Conservation (phyloP, 2,797 vertebrate species). For the Caiman crocodilus region DNA sequence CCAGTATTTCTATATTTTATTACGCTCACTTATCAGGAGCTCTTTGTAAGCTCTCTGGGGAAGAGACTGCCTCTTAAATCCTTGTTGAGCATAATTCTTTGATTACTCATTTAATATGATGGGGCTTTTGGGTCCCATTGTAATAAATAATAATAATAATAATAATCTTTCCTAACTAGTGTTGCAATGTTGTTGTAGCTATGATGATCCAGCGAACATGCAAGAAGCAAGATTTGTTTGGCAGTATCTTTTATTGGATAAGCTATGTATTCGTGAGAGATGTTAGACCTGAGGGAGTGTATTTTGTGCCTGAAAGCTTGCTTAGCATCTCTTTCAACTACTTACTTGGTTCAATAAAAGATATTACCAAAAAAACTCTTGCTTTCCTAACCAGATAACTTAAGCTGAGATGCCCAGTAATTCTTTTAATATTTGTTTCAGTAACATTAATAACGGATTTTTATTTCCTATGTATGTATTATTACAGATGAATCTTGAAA, state of each 20-base stretch:
- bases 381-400: background rate
- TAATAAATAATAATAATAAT: conserved; percentile 18
- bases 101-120: background rate
- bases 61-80: background rate
- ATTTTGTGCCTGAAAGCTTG: no score
- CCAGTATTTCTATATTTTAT: background rate
- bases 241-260: no score
- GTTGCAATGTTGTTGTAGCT: no score
- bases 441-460: background rate
- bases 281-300: no score
- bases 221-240: no score
- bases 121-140: background rate
- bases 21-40: background rate
- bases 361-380: background rate
- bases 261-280: no score
- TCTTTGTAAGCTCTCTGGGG: background rate
- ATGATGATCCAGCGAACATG: no score
- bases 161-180: background rate
- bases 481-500: background rate
- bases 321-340: no score
- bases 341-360: no score
- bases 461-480: conserved; percentile 28
- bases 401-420: background rate
- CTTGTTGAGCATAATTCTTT: background rate
- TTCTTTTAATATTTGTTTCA: conserved; percentile 8